phyloP scores from a whole-genome alignment of 2,797 vertebrate species.

The Parauchenoglanis ngamensis region DNA sequence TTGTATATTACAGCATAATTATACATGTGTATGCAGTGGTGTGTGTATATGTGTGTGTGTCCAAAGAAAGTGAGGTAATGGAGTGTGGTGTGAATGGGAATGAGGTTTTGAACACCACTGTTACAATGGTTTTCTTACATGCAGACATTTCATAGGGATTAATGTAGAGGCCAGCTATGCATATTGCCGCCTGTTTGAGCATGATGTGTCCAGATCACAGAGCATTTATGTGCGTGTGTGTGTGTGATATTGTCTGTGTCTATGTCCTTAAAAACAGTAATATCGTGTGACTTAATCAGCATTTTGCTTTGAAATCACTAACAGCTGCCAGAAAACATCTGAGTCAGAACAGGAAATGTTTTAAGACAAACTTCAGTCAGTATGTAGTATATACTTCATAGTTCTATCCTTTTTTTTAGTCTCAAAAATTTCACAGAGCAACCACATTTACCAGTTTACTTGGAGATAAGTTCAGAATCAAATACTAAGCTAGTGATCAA shows the following conservation, averaged over 20 bases:
- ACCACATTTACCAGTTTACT: not conserved
- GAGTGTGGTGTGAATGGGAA: conserved; percentile 43
- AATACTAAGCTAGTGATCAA: not conserved
- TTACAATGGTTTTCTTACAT: not conserved
- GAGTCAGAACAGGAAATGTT: conserved; percentile 20
- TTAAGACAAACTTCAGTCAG: not conserved
- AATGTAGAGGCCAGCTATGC: conserved; percentile 71
- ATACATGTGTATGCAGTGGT: conserved; percentile 7
- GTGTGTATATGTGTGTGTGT: conserved; percentile 41
- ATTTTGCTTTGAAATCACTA: conserved; percentile 85
- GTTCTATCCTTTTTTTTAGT: not conserved
- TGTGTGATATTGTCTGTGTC: conserved; percentile 72
- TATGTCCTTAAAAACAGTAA: conserved; percentile 74
- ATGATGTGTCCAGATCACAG: conserved; percentile 96
- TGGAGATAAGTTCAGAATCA: not conserved
- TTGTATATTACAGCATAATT: not conserved
- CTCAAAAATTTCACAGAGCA: not conserved
- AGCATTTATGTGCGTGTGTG: conserved; percentile 62
- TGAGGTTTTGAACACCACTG: not conserved
- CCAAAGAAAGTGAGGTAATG: conserved; percentile 22
- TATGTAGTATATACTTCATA: not conserved
- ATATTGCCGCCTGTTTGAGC: conserved; percentile 84
- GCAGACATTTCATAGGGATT: conserved; percentile 57
- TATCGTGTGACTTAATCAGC: conserved; percentile 78
- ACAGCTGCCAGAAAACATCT: conserved; percentile 75